phyloP scores from a whole-genome alignment of 2,113 vertebrate species.

The Channa argus region DNA sequence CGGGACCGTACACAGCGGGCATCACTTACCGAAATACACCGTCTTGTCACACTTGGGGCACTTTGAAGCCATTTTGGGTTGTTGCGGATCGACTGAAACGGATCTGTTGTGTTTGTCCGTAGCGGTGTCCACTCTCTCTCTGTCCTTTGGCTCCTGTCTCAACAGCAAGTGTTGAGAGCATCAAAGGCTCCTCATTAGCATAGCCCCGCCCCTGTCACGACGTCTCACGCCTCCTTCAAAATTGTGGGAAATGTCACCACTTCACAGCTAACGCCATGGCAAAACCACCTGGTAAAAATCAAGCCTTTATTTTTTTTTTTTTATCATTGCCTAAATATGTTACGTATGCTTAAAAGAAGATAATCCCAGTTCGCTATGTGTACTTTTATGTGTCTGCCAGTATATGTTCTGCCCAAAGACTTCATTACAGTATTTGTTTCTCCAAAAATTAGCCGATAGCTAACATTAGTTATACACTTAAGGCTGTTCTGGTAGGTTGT shows the following conservation, averaged over 20 bases:
- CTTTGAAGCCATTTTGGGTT: conserved; percentile 90
- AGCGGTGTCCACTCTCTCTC: conserved; percentile 9
- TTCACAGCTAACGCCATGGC: background rate
- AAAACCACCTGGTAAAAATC: too few relatives aligned
- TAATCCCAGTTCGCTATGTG: too few relatives aligned
- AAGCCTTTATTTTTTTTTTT: too few relatives aligned
- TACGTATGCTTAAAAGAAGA: too few relatives aligned
- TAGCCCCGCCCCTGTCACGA: conserved; percentile 66
- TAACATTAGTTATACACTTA: too few relatives aligned
- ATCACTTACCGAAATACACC: conserved; percentile 93
- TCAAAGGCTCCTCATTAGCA: conserved; percentile 72
- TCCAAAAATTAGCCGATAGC: too few relatives aligned
- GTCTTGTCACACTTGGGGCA: conserved; percentile 96
- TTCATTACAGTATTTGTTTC: too few relatives aligned
- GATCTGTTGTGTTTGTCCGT: conserved; percentile 19
- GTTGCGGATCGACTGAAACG: conserved; percentile 32
- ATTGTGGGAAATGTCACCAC: background rate
- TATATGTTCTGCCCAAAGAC: too few relatives aligned
- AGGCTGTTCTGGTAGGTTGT: too few relatives aligned
- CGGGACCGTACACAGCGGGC: background rate
- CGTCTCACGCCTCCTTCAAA: conserved; percentile 24
- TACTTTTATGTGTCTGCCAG: too few relatives aligned
- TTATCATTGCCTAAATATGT: too few relatives aligned
- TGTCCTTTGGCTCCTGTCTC: conserved; percentile 34
- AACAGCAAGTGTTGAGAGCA: conserved; percentile 70